Base-by-base conservation (phyloP, 1,140 invertebrate species). In the Mesaphorura yosii region DNA sequence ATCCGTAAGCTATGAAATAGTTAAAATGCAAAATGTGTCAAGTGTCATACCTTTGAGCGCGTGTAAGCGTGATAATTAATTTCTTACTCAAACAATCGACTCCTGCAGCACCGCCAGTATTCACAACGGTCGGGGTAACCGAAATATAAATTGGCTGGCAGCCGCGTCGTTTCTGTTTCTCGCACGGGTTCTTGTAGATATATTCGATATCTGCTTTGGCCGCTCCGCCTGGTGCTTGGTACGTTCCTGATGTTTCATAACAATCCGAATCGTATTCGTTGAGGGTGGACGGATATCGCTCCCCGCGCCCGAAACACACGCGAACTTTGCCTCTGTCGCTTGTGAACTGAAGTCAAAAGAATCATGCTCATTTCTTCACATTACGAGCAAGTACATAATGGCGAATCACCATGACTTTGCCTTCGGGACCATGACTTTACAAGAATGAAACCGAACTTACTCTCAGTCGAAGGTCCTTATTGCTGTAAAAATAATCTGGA, bases 401-500 rank as follows among this genome's bases (percentile, higher is more conserved):
- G 10, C 25, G 12, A n/a, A 5, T n/a, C 5, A 25, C 7, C 19
- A 37, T 49, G 15, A 10, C 7, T 38, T 49, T 28, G 22, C 15
- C 12, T 49, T 19, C 7, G 31, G 19, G 31, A 49, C 20, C 5
- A 14, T 12, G 26, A 14, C 38, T 26, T 17, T 4, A 26, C n/a
- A 26, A 31, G 42, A 37, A 42, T 34, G 38, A 38, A 27, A 27
- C 23, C 28, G 23, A 49, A 39, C 46, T 37, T 62, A 62, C 60
- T 29, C 60, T 29, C 3, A 62, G 27, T 23, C 51, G 37, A 17
- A 62, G 51, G 20, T 51, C 48, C 28, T 45, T 49, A 4, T 50
- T 53, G 44, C 56, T 58, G 54, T 37, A 62, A 50, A 62, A 62
- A 31, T 58, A 56, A 28, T 58, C 53, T n/a, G 60, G 46, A 10